Evolutionary conservation across 2,113 vertebrate species (phyloP).

Genomic region (Alectura lathami): DNA sequence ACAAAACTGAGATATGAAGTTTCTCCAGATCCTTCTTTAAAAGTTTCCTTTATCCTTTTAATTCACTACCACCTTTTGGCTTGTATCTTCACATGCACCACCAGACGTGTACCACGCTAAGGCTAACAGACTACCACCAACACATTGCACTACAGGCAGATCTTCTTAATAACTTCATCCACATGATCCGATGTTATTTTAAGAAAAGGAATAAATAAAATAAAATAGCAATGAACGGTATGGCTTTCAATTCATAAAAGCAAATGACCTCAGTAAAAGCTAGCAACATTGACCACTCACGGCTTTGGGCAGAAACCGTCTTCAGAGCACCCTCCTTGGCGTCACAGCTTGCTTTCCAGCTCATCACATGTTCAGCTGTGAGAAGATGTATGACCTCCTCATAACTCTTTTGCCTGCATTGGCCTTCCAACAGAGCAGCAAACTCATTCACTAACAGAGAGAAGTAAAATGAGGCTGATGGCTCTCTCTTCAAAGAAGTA

Average conservation of each 20-base stretch:
- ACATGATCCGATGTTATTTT: background rate
- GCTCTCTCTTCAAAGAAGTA: constrained; percentile 14
- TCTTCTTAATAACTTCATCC: background rate
- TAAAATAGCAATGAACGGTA: background rate
- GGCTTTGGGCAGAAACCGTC: background rate
- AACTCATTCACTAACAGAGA: background rate
- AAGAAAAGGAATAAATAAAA: background rate
- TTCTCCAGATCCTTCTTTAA: background rate
- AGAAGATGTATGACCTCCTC: background rate
- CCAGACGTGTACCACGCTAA: background rate
- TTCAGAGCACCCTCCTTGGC: background rate
- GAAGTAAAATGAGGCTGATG: background rate
- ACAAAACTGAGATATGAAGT: rapidly evolving
- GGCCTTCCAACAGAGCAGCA: background rate
- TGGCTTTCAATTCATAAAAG: background rate
- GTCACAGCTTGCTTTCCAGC: background rate
- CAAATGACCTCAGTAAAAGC: background rate
- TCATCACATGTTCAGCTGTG: background rate
- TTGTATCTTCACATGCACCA: background rate
- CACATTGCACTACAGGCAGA: background rate
- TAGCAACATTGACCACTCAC: background rate
- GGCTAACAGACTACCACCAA: background rate
- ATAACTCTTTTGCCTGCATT: background rate
- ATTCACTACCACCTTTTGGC: background rate
- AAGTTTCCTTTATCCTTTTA: background rate